Evolutionary conservation across 2,888 invertebrate species (phyloP).

Genomic region (Patella pellucida): DNA sequence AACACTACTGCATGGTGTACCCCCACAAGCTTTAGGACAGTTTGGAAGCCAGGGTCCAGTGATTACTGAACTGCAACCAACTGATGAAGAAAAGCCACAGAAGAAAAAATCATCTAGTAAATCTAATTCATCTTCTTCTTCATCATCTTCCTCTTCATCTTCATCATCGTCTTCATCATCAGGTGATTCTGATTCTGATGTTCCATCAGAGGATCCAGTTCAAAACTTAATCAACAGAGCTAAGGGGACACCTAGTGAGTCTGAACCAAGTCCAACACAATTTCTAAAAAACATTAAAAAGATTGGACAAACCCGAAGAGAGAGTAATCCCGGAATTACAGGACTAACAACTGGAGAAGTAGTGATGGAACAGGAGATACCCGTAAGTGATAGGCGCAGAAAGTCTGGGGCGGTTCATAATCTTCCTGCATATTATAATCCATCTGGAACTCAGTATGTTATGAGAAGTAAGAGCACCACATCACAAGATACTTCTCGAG

Average conservation of each 20-base stretch:
- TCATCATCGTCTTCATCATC: constrained; percentile 1
- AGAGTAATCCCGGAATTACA: neutral
- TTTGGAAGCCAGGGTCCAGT: neutral
- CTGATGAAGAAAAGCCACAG: neutral
- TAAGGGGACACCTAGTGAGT: neutral
- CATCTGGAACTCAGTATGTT: neutral
- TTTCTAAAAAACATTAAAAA: constrained; percentile 13
- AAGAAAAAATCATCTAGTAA: constrained; percentile 6
- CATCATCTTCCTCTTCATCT: constrained; percentile 3
- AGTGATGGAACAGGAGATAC: neutral
- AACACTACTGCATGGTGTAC: neutral
- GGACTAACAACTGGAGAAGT: neutral
- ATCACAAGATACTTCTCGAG: neutral
- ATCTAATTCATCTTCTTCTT: constrained; percentile 11
- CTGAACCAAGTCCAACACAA: constrained; percentile 8
- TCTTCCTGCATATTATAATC: neutral
- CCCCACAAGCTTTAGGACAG: neutral
- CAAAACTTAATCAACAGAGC: neutral
- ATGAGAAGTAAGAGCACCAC: neutral
- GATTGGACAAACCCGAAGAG: neutral
- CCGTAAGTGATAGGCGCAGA: neutral
- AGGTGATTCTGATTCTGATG: neutral
- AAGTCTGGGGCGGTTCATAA: neutral
- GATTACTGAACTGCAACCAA: neutral
- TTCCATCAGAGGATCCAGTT: neutral